Base-by-base conservation (phyloP, 2,797 vertebrate genomes). In the Chaetodon trifasciatus region DNA sequence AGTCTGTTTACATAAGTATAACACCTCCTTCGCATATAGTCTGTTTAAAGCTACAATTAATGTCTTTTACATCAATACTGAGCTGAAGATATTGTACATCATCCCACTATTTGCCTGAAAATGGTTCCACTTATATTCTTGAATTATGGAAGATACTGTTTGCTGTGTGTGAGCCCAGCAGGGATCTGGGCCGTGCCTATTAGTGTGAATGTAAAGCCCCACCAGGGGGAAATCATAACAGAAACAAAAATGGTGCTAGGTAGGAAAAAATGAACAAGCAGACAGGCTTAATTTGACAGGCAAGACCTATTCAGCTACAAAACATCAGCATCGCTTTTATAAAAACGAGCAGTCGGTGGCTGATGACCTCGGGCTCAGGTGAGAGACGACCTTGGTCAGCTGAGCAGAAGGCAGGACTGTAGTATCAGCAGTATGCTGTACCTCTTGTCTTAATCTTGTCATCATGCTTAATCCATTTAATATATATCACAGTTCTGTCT, bases 241-340 rank as follows among this genome's bases (percentile, higher is more conserved):
- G 57, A 76, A 76, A 81, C 8, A n/a, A 60, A 74, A 76, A 65
- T 17, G 53, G 19, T 49, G 53, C 44, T 16, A 3, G 53, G 49
- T 32, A 37, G 37, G 57, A 28, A 53, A 44, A 67, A 79, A 77
- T 56, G 7, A 71, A 80, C 78, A 16, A 73, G 37, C 39, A 37
- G 28, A 47, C n/a, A 49, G 1, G 4, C 24, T 21, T 1, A 44
- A 70, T 63, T 50, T 76, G 39, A 79, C 46, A 63, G 21, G 16
- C 39, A 58, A 40, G 32, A 72, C 28, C 49, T 19, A 78, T 60
- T 70, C 23, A 78, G 72, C 78, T 77, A 21, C 13, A 23, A 69
- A 62, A 74, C 23, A 17, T 55, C 24, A 82, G 44, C 35, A 42
- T 12, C 50, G 8, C n/a, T 64, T 76, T 79, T 37, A 23, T 35